Evolutionary conservation across 2,888 invertebrate genomes (phyloP), one percentile per base, ranked within the genome.

Genomic region (Ophraella communa): DNA sequence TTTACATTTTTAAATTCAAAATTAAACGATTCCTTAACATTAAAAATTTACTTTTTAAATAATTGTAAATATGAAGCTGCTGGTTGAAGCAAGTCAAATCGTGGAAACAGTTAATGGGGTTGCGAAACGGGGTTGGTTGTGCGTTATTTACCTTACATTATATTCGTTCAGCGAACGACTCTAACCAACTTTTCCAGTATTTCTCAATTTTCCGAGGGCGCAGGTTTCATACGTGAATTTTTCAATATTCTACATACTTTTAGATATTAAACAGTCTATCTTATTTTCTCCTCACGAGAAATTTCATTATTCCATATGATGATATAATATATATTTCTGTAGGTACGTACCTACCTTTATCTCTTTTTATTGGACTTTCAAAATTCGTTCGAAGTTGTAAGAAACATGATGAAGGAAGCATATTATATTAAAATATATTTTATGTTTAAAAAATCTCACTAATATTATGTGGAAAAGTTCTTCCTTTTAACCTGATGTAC

Each of bases 291-390:
- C 73, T 75, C 76, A 75, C 75, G 76, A 79, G 77, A 79, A 81
- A 80, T 80, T 80, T 81, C 80, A 80, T 81, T 81, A 81, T 79
- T 78, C 76, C 73, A 74, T 77, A 79, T 79, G 79, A 79, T 80
- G 79, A 81, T 80, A 79, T 80, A 80, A 80, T 76, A 81, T 80
- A 79, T 80, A 80, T 81, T 76, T 79, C 77, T 74, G 71, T 75
- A 74, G 70, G 71, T 68, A 69, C 49, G 44, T 70, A n/a, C n/a
- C n/a, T 67, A 61, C 61, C 24, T 21, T 62, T 67, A 44, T 42
- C 52, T 64, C 62, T 23, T 52, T 54, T 52, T 57, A 64, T 66
- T 53, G 59, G 64, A 62, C 66, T 68, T 62, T 61, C 49, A 61
- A 52, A 66, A 57, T 60, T 68, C 56, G 33, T 52, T 64, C 61